These are phyloP conservation scores for Adelognathus sp. DNA, from an alignment of 2,888 invertebrate genomes.

Conservation along the genomic window DNA sequence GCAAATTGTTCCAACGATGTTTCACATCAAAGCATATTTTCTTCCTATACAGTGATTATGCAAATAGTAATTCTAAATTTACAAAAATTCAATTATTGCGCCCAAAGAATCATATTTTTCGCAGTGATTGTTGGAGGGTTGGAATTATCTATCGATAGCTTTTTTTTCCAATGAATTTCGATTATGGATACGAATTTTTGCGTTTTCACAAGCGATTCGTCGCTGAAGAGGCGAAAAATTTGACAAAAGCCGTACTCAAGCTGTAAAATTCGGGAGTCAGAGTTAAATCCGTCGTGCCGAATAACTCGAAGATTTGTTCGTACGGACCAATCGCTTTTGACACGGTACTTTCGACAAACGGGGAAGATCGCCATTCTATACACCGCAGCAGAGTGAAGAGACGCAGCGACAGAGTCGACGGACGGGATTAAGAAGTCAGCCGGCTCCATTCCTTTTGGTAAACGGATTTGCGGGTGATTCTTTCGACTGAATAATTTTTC, in stretches of 20 bases:
- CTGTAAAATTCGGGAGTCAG: constrained; percentile 11
- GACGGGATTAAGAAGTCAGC: constrained; percentile 64
- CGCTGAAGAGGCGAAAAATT: neutral
- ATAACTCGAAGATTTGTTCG: constrained; percentile 16
- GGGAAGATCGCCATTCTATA: neutral
- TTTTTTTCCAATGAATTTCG: too few relatives aligned
- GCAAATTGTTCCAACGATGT: too few relatives aligned
- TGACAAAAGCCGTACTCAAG: neutral
- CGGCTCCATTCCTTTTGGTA: constrained; percentile 41
- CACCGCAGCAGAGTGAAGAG: constrained; percentile 1
- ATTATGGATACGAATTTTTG: neutral
- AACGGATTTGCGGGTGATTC: constrained; percentile 62
- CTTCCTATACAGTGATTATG: too few relatives aligned
- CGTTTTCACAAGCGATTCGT: neutral
- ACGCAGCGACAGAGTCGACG: constrained; percentile 40
- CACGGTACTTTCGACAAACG: constrained; percentile 57
- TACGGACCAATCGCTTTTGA: constrained; percentile 55
- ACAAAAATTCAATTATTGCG: neutral
- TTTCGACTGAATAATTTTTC: constrained; percentile 66
- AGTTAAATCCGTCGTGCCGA: neutral
- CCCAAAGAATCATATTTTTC: too few relatives aligned
- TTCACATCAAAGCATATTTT: too few relatives aligned
- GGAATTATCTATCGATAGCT: too few relatives aligned
- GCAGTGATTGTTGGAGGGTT: too few relatives aligned
- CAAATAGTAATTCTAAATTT: neutral